These are phyloP conservation scores for Drosophila tsacasi DNA, from an alignment of 1,140 invertebrate genomes.

Conservation along the genomic window DNA sequence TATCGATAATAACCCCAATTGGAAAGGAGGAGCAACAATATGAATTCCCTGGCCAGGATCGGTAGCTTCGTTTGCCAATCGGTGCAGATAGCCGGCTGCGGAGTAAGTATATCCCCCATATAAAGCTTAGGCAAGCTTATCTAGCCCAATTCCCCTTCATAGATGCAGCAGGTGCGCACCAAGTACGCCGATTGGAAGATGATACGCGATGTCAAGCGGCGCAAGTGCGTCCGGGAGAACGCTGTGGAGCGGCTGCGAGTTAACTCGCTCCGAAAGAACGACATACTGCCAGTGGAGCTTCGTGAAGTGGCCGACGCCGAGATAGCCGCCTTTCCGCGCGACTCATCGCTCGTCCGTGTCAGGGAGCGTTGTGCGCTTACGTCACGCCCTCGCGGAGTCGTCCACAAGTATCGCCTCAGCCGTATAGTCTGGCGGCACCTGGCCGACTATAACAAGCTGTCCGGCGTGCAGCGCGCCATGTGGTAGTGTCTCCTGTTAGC, in stretches of 20 bases:
- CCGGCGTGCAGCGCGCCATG: conserved; percentile 94
- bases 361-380: conserved; percentile 93
- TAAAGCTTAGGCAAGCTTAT: background rate
- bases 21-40: conserved; percentile 17
- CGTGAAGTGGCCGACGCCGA: conserved; percentile 90
- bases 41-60: conserved; percentile 71
- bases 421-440: conserved; percentile 94
- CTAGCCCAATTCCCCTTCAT: background rate
- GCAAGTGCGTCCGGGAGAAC: conserved; percentile 90
- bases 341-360: conserved; percentile 89
- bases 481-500: conserved; percentile 87
- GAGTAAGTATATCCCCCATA: conserved; percentile 55
- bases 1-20: background rate
- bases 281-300: conserved; percentile 92
- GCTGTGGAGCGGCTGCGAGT: conserved; percentile 90
- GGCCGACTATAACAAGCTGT: conserved; percentile 95
- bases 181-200: conserved; percentile 92
- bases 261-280: conserved; percentile 92
- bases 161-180: conserved; percentile 89
- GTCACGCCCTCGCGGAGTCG: conserved; percentile 89
- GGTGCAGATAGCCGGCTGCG: conserved; percentile 76
- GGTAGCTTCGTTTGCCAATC: conserved; percentile 67
- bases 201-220: conserved; percentile 92
- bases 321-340: conserved; percentile 91
- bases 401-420: conserved; percentile 92